phyloP scores from a whole-genome alignment of 1,140 invertebrate species.

The Magallana ariakensis region DNA sequence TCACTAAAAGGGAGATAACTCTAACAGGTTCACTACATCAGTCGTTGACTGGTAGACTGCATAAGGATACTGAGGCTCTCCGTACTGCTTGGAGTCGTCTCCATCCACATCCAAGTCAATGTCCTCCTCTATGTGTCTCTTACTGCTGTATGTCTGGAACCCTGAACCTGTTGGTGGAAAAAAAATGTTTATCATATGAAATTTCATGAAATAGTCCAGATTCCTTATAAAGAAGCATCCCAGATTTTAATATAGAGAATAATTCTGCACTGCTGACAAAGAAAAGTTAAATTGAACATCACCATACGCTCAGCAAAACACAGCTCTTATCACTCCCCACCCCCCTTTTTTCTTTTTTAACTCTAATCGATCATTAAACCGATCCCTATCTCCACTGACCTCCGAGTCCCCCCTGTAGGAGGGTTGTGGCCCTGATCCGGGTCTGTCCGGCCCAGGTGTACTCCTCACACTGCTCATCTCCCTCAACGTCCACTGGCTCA shows the following conservation, averaged over 20 bases:
- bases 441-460: conserved; percentile 91
- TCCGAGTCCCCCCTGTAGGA: conserved; percentile 86
- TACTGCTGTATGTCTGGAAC: conserved; percentile 70
- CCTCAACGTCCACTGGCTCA: conserved; percentile 75
- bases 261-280: too few species aligned
- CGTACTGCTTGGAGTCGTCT: conserved; percentile 88
- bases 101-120: conserved; percentile 89
- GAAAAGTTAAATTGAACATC: too few species aligned
- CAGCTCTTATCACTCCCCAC: too few species aligned
- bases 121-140: conserved; percentile 86
- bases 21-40: not conserved
- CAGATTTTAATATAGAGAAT: too few species aligned
- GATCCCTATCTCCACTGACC: conserved; percentile 77
- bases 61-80: conserved; percentile 87
- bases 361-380: too few species aligned
- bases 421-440: conserved; percentile 85
- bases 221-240: too few species aligned
- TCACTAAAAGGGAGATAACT: not conserved
- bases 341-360: too few species aligned
- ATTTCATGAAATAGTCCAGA: too few species aligned
- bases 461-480: conserved; percentile 86
- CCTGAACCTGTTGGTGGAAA: conserved; percentile 71
- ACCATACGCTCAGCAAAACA: too few species aligned
- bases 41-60: not conserved
- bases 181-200: too few species aligned